These are phyloP conservation scores for Erpetoichthys calabaricus DNA, from an alignment of 2,797 vertebrate genomes.

Conservation along the genomic window DNA sequence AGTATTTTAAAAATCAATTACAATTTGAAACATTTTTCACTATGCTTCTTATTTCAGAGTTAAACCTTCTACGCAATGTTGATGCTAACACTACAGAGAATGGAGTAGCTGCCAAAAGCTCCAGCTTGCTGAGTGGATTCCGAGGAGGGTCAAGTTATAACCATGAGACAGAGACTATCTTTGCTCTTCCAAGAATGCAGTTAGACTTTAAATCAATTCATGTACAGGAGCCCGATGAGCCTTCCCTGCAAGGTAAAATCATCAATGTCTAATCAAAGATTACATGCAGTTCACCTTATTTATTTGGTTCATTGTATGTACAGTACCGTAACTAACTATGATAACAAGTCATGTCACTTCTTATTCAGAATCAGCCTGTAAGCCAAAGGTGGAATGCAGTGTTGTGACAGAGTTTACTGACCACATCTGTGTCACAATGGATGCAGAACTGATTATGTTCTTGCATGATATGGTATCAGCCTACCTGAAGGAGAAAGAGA, in stretches of 20 bases:
- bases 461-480: slow-evolving; percentile 96
- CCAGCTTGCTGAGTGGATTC: slow-evolving; percentile 83
- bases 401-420: slow-evolving; percentile 97
- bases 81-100: slow-evolving; percentile 81
- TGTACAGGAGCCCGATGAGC: slow-evolving; percentile 86
- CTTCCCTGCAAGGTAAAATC: slow-evolving; percentile 68
- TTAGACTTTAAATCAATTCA: slow-evolving; percentile 96
- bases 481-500: slow-evolving; percentile 96
- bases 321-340: neutral
- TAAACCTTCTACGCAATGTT: slow-evolving; percentile 85
- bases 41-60: slow-evolving; percentile 42
- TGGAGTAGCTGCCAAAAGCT: slow-evolving; percentile 71
- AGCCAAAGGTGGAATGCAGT: slow-evolving; percentile 95
- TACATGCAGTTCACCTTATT: neutral
- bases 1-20: too few species aligned
- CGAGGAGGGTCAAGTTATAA: slow-evolving; percentile 85
- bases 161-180: slow-evolving; percentile 96
- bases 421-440: slow-evolving; percentile 98
- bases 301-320: too few species aligned
- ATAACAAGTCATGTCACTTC: neutral
- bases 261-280: slow-evolving; percentile 5
- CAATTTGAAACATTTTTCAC: too few species aligned
- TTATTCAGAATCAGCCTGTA: slow-evolving; percentile 54
- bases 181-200: slow-evolving; percentile 94
- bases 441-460: slow-evolving; percentile 97